Percentiles rank a stretch among this genome's conserved stretches.
Evolutionary conservation across 2,113 vertebrate genomes (phyloP).

Genomic region (Electrona antarctica): DNA sequence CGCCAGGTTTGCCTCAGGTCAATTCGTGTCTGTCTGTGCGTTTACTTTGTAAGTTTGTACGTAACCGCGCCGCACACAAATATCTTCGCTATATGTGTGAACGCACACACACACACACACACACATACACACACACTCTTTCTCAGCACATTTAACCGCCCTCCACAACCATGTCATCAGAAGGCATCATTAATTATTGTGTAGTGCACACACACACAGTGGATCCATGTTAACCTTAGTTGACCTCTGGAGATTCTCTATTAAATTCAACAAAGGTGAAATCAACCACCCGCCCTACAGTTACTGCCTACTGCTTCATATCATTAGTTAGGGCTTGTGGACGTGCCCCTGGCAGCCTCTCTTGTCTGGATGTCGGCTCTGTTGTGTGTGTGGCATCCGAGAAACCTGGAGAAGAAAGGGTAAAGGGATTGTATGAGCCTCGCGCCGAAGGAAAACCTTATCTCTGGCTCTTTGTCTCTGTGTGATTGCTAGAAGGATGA

Average conservation of each 20-base stretch:
- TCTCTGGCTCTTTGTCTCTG: slow-evolving; percentile 30
- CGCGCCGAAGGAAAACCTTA: slow-evolving; percentile 30
- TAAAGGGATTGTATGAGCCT: slow-evolving; percentile 36
- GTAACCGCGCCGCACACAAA: too few relatives aligned
- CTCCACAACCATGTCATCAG: slow-evolving; percentile 1
- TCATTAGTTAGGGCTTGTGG: slow-evolving; percentile 35
- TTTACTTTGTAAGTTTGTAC: too few relatives aligned
- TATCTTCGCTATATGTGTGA: neutral
- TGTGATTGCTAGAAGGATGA: slow-evolving; percentile 43
- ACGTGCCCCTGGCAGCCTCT: slow-evolving; percentile 48
- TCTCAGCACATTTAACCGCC: neutral
- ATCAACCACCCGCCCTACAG: too few relatives aligned
- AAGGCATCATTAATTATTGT: slow-evolving; percentile 24
- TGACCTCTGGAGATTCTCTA: slow-evolving; percentile 16
- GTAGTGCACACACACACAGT: slow-evolving; percentile 29
- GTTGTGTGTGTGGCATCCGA: slow-evolving; percentile 53
- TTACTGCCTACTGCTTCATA: slow-evolving; percentile 45
- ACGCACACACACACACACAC: neutral
- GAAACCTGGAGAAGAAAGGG: slow-evolving; percentile 61
- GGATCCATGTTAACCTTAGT: slow-evolving; percentile 22
- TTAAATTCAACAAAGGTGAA: slow-evolving; percentile 10
- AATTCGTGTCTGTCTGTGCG: too few relatives aligned
- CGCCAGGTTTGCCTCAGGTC: neutral
- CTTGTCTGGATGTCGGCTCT: slow-evolving; percentile 46
- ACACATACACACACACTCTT: neutral